phyloP scores from a whole-genome alignment of 2,113 vertebrate species.

The Sakesphorus luctuosus region DNA sequence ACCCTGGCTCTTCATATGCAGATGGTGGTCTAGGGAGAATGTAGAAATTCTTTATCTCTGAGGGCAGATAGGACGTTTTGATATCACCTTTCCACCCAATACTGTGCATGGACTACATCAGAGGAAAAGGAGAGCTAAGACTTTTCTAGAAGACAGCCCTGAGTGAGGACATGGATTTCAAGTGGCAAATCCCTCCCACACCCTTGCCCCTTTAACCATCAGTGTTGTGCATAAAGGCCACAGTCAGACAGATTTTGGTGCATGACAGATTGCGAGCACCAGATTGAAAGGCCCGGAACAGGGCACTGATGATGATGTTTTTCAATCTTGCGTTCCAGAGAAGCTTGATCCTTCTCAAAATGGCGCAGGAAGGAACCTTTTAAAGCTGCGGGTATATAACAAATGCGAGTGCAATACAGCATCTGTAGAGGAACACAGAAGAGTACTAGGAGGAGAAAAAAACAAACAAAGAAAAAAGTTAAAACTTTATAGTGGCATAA shows the following conservation, averaged over 20 bases:
- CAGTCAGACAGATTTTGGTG: background rate
- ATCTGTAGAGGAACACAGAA: background rate
- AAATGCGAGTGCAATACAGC: background rate
- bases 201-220: fast-evolving
- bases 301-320: background rate
- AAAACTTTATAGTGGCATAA: background rate
- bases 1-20: background rate
- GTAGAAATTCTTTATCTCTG: background rate
- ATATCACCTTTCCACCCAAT: background rate
- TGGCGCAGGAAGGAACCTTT: background rate
- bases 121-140: background rate
- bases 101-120: background rate
- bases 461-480: background rate
- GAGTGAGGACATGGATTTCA: background rate
- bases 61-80: no score
- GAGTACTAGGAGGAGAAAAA: background rate
- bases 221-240: background rate
- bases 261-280: background rate
- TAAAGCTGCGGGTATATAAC: background rate
- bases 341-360: background rate
- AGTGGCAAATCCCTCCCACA: background rate
- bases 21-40: background rate
- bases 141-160: background rate
- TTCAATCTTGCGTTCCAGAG: background rate
- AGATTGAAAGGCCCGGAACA: background rate